Base-by-base conservation (phyloP, 2,113 vertebrate species). In the Micromys minutus region DNA sequence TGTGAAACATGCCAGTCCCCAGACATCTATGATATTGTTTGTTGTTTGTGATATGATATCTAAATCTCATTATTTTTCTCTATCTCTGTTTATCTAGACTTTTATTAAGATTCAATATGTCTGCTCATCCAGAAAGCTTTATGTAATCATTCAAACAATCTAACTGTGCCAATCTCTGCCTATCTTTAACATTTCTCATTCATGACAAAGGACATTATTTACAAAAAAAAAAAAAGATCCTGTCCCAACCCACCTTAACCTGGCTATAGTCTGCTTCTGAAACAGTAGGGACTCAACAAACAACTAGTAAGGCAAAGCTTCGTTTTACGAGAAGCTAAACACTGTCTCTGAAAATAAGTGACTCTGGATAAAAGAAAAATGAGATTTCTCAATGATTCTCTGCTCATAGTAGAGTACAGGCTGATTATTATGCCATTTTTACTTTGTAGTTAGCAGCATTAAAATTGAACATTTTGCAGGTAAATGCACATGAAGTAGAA, bases 381-480 rank as follows among this genome's bases (percentile, higher is more conserved):
- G 42, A 90, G 57, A 61, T 71, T 81, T 67, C 34, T 86, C 86
- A 81, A 57, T 61, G 17, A 65, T 88, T 90, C 65, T 90, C 52
- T 69, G 61, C 72, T 55, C 81, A 50, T 42, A 52, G 34, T 63
- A 90, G 76, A 87, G 45, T 75, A 15, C 15, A 21, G 84, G 93
- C 81, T 83, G 74, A 83, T 83, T 93, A 87, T 83, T 87, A 87
- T 67, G 77, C 31, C 86, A 31, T 87, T 92, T 77, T 90, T 71
- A 81, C 63, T 90, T 80, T 34, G 47, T n/a, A 90, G 61, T 92
- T 86, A 91, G n/a, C 80, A 90, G 65, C 94, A 94, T 77, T 89
- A 88, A 88, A 77, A 36, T 76, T 15, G 81, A 89, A 72, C 76
- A 69, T 90, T 61, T n/a, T 80, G 76, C 59, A 89, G 80, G 57